Conservation (phyloP, 2,888 invertebrate genomes). For the Metallyticus violacea region DNA sequence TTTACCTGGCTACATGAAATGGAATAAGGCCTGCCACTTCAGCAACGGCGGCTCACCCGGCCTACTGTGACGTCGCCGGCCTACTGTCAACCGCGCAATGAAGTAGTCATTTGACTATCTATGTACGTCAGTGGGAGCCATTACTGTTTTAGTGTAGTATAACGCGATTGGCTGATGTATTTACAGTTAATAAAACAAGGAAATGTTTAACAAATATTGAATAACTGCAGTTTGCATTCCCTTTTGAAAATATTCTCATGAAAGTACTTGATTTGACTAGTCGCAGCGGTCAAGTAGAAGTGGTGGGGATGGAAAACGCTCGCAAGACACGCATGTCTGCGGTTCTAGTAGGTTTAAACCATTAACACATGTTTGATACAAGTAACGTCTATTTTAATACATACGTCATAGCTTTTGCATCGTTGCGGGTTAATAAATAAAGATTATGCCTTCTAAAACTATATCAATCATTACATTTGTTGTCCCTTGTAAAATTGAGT, state of each 20-base stretch:
- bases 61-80: conserved; percentile 39
- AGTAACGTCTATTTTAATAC: neutral
- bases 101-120: conserved; percentile 23
- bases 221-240: neutral
- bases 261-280: conserved; percentile 23
- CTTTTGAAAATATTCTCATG: neutral
- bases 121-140: neutral
- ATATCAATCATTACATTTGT: neutral
- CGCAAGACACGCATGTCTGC: conserved; percentile 14
- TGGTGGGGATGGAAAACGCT: conserved; percentile 25
- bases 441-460: neutral
- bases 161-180: neutral
- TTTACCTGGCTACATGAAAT: conserved; percentile 46
- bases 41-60: conserved; percentile 37
- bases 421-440: neutral
- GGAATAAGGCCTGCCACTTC: conserved; percentile 37
- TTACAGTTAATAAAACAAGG: neutral
- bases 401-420: neutral
- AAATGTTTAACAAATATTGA: neutral
- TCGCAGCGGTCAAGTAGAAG: conserved; percentile 24
- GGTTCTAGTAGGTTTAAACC: conserved; percentile 4
- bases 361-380: conserved; percentile 1
- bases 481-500: neutral
- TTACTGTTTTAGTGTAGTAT: neutral
- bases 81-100: conserved; percentile 37